Evolutionary conservation across 2,113 vertebrate genomes (phyloP).

Genomic region (Lutjanus erythropterus): DNA sequence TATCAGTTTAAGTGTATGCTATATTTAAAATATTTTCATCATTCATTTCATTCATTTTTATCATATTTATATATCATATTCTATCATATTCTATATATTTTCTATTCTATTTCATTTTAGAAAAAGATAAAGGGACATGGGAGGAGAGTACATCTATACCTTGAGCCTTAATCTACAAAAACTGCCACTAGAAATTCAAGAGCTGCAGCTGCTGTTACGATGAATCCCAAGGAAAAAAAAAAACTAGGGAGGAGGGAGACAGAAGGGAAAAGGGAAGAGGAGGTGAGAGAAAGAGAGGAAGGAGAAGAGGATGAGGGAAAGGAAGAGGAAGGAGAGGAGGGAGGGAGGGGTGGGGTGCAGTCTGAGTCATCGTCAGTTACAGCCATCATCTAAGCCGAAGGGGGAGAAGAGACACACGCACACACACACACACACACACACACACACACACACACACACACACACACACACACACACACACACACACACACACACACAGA

Average conservation of each 20-base stretch:
- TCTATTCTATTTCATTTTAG: no score
- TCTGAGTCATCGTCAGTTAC: slow-evolving; percentile 70
- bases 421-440: slow-evolving; percentile 18
- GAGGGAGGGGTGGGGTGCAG: not conserved
- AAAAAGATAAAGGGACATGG: not conserved
- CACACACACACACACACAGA: slow-evolving; percentile 32
- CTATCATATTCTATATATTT: no score
- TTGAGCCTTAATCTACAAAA: slow-evolving; percentile 2
- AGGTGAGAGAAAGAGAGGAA: not conserved
- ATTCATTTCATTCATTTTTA: no score
- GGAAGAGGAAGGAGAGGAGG: slow-evolving; percentile 8
- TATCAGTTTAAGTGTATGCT: no score
- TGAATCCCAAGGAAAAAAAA: not conserved
- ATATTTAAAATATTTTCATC: no score
- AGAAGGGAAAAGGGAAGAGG: not conserved
- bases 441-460: slow-evolving; percentile 29
- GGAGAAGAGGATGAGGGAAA: slow-evolving; percentile 6
- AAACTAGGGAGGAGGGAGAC: not conserved
- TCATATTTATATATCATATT: no score
- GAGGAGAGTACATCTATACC: not conserved
- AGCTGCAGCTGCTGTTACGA: not conserved
- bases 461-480: slow-evolving; percentile 21
- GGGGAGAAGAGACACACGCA: slow-evolving; percentile 12
- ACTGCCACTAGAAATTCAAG: not conserved
- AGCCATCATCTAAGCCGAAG: slow-evolving; percentile 42